A percentile compares a stretch with the other conserved stretches of the same genome.
Conservation (phyloP, 1,140 invertebrate genomes). For the Cotesia chilonis region DNA sequence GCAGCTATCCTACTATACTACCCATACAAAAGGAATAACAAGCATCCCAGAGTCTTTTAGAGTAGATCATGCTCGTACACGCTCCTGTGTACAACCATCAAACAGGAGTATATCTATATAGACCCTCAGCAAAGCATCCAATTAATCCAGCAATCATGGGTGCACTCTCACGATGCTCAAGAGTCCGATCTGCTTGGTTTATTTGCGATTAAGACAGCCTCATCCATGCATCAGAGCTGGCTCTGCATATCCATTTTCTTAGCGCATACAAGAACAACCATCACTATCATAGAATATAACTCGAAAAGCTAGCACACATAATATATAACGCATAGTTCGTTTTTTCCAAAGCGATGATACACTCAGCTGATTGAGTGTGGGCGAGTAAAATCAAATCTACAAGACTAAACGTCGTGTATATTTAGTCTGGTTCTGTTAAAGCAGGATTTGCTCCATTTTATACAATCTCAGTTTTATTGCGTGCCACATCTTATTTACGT, state of each 20-base stretch:
- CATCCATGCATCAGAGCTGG: conserved; percentile 12
- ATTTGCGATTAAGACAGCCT: conserved; percentile 52
- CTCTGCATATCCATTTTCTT: conserved; percentile 20
- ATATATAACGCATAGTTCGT: no score
- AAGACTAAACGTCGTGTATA: conserved; percentile 32
- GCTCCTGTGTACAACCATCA: not conserved
- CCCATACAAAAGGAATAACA: no score
- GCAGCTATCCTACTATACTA: no score
- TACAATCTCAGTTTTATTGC: conserved; percentile 40
- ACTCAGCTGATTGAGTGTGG: conserved; percentile 30
- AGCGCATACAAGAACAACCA: conserved; percentile 35
- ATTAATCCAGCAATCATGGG: conserved; percentile 58
- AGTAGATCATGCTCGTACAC: no score
- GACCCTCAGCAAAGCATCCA: conserved; percentile 39
- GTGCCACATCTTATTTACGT: conserved; percentile 38
- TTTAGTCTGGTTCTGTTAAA: conserved; percentile 34
- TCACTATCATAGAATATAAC: conserved; percentile 24
- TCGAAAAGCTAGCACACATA: not conserved
- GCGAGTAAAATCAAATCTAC: conserved; percentile 13
- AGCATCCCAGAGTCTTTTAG: no score
- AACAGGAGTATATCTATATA: conserved; percentile 7
- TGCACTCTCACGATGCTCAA: conserved; percentile 37
- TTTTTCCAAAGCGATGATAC: not conserved
- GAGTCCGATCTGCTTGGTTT: conserved; percentile 47
- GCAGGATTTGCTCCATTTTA: conserved; percentile 38